Conservation (phyloP, 2,113 vertebrate species). For the Neodontobutis hainanensis region DNA sequence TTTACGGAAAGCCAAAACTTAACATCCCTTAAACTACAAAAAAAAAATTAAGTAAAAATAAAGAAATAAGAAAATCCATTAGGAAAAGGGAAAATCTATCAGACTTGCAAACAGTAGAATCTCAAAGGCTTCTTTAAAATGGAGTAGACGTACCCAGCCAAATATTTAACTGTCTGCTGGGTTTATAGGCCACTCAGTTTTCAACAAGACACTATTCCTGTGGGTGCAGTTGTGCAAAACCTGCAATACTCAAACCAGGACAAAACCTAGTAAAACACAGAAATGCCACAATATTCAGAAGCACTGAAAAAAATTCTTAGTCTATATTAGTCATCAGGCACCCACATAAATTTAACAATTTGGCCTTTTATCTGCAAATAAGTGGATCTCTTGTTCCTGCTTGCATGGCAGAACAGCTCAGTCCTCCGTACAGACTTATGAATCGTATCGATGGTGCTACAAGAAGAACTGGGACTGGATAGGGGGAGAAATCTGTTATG, state of each 20-base stretch:
- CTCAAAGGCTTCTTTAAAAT: constrained; percentile 42
- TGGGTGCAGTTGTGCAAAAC: constrained; percentile 18
- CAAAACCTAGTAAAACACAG: background rate
- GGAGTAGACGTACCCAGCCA: constrained; percentile 37
- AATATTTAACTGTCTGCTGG: constrained; percentile 32
- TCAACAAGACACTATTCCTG: constrained; percentile 27
- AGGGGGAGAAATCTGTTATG: constrained; percentile 17
- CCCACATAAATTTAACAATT: constrained; percentile 12
- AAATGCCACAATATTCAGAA: background rate
- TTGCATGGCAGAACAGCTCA: constrained; percentile 25
- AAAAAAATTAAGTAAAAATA: constrained; percentile 48
- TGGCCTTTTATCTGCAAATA: constrained; percentile 49
- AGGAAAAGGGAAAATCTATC: constrained; percentile 38
- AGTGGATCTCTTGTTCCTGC: constrained; percentile 31
- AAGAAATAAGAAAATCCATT: constrained; percentile 17
- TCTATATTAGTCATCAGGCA: too few species aligned
- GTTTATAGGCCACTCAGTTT: constrained; percentile 50
- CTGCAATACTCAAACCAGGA: constrained; percentile 19
- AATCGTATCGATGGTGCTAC: constrained; percentile 4
- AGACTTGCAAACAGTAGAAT: constrained; percentile 41
- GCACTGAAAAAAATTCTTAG: too few species aligned
- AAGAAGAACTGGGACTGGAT: background rate
- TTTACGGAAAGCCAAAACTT: background rate
- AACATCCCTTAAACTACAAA: background rate
- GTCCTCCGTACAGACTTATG: constrained; percentile 6